These are phyloP conservation scores for Hoplostethus atlanticus DNA, from an alignment of 2,797 vertebrate species.

Conservation along the genomic window DNA sequence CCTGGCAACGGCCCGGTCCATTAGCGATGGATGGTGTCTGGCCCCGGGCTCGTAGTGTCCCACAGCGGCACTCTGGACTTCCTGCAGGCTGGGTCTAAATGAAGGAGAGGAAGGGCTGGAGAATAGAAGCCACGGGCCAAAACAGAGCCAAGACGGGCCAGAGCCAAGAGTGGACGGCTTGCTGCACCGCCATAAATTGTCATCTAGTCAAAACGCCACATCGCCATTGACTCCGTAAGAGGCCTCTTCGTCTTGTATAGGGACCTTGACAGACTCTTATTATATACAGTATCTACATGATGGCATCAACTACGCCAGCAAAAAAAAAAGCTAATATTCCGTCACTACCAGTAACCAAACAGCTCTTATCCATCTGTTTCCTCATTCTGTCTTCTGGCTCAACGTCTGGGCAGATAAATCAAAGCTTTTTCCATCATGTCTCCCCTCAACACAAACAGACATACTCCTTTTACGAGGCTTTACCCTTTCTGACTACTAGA, in stretches of 20 bases:
- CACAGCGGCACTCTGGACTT: constrained; percentile 67
- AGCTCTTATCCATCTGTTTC: constrained; percentile 70
- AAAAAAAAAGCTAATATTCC: constrained; percentile 51
- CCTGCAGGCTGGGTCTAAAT: constrained; percentile 63
- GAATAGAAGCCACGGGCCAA: constrained; percentile 55
- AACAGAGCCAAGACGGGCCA: constrained; percentile 50
- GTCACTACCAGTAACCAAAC: constrained; percentile 65
- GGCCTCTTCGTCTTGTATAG: constrained; percentile 59
- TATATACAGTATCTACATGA: constrained; percentile 63
- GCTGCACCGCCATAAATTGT: constrained; percentile 61
- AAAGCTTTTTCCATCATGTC: constrained; percentile 71
- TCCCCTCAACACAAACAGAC: constrained; percentile 73
- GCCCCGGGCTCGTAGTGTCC: constrained; percentile 43
- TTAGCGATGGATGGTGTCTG: constrained; percentile 75
- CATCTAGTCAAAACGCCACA: constrained; percentile 67
- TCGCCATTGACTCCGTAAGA: constrained; percentile 60
- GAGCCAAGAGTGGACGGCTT: constrained; percentile 48
- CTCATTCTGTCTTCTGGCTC: constrained; percentile 62
- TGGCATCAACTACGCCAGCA: constrained; percentile 38
- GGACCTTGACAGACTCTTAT: constrained; percentile 53
- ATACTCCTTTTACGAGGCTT: constrained; percentile 57
- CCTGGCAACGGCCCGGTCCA: constrained; percentile 53
- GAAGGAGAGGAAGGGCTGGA: constrained; percentile 61
- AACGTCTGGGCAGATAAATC: constrained; percentile 63
- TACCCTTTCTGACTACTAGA: constrained; percentile 59